Evolutionary conservation across 2,113 vertebrate species (phyloP).

Genomic region (Alosa alosa): DNA sequence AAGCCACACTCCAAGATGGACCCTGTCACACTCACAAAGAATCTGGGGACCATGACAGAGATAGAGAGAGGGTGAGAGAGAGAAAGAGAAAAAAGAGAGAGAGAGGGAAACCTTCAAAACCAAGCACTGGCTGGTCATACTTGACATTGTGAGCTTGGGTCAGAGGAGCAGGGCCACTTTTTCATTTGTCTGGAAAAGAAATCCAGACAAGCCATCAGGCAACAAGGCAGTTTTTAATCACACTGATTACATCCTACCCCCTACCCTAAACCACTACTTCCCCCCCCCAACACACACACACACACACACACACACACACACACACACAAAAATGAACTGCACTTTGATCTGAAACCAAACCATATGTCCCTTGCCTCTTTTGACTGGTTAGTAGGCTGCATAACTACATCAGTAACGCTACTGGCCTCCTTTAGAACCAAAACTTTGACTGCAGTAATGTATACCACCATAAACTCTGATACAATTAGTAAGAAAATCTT

Average conservation of each 20-base stretch:
- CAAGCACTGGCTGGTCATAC: not conserved
- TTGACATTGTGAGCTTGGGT: slow-evolving; percentile 13
- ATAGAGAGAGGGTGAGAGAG: not conserved
- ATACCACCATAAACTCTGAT: not conserved
- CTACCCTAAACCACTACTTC: not conserved
- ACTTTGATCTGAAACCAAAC: too few species aligned
- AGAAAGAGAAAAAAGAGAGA: not conserved
- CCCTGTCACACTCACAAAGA: slow-evolving; percentile 60
- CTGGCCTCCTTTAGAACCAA: not conserved
- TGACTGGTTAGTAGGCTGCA: too few species aligned
- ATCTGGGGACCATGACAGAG: slow-evolving; percentile 17
- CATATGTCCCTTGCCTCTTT: too few species aligned
- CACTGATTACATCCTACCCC: not conserved
- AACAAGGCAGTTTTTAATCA: not conserved
- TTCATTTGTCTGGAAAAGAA: slow-evolving; percentile 14
- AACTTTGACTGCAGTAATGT: not conserved
- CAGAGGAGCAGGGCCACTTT: not conserved
- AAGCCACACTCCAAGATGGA: slow-evolving; percentile 57
- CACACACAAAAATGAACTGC: not conserved
- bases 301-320: slow-evolving; percentile 10
- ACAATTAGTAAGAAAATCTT: not conserved
- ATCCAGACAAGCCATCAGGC: slow-evolving; percentile 10
- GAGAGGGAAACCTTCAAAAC: not conserved
- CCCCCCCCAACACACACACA: not conserved
- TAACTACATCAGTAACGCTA: not conserved